Evolutionary conservation across 2,113 vertebrate genomes (phyloP), one percentile per base, ranked within the genome.

Genomic region (Sula dactylatra): DNA sequence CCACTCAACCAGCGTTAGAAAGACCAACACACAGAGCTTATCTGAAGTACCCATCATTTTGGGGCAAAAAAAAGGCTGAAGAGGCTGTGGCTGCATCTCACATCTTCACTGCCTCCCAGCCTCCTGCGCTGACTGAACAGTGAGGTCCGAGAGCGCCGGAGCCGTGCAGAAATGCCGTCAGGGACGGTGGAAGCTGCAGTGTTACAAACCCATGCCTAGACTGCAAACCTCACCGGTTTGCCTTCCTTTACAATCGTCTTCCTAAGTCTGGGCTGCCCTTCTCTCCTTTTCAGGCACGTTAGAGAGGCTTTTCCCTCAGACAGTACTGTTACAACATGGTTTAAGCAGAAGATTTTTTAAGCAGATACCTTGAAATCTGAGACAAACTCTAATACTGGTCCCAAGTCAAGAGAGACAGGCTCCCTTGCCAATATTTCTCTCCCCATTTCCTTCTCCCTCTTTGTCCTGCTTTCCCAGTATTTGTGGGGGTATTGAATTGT

Each of bases 401-500:
- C 40, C 73, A 91, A 11, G 73, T 81, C 67, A 78, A 56, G 69
- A 90, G 27, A 91, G 76, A 67, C 21, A 76, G 31, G 4, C 74
- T 89, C 32, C 38, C n/a, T 70, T 82, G 82, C 72, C 79, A 91
- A 26, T 38, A 82, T 70, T 96, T 90, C 87, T 82, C 73, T 91
- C 40, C 54, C 66, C 32, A 61, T 93, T 91, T 96, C 84, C 78
- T 93, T 87, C 66, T 93, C 62, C 87, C 58, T 66, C 74, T 91
- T 87, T 52, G 56, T 67, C 52, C 65, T 45, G 31, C 66, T 95
- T 95, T 95, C 38, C 58, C 85, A 80, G 25, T 92, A 90, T 90
- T 92, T 90, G 58, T 24, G 16, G 66, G 93, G 67, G 67, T 92
- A 90, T 65, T 91, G 74, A 91, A 85, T 62, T 85, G 44, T 95